Evolutionary conservation across 2,113 vertebrate species (phyloP).

Genomic region (Gallinago media): DNA sequence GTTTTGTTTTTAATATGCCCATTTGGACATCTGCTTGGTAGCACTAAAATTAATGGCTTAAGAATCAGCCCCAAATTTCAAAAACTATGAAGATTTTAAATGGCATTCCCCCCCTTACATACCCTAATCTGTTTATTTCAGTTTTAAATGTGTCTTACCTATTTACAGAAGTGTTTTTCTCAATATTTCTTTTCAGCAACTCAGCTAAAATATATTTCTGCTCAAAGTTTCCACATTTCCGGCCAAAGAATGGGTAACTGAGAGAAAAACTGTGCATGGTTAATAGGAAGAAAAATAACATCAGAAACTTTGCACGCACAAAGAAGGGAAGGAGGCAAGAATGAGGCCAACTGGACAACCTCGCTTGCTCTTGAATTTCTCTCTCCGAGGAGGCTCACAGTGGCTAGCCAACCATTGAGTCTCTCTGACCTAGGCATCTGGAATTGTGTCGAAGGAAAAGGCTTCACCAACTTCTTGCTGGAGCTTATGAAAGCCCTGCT

Average conservation of each 20-base stretch:
- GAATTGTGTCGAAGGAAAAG: neutral
- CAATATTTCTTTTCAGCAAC: neutral
- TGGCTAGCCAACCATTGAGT: accelerated
- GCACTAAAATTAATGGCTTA: neutral
- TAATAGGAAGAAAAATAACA: slow-evolving; percentile 4
- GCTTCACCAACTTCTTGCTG: neutral
- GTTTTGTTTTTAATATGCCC: neutral
- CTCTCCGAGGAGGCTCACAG: neutral
- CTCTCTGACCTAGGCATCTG: neutral
- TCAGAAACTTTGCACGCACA: neutral
- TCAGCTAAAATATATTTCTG: slow-evolving; percentile 6
- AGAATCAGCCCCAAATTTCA: neutral
- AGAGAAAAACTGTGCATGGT: neutral
- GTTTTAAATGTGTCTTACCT: neutral
- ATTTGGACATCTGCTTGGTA: neutral
- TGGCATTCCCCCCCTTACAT: neutral
- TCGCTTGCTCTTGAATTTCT: neutral
- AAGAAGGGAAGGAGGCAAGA: neutral
- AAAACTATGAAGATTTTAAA: neutral
- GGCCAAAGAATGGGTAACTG: neutral
- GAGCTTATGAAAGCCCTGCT: neutral
- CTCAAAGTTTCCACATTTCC: slow-evolving; percentile 21
- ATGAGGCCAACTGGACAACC: neutral
- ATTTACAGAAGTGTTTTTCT: slow-evolving; percentile 3
- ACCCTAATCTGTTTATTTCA: neutral